Conservation (phyloP, 2,113 vertebrate species). For the Cyphomyrus discorhynchus region DNA sequence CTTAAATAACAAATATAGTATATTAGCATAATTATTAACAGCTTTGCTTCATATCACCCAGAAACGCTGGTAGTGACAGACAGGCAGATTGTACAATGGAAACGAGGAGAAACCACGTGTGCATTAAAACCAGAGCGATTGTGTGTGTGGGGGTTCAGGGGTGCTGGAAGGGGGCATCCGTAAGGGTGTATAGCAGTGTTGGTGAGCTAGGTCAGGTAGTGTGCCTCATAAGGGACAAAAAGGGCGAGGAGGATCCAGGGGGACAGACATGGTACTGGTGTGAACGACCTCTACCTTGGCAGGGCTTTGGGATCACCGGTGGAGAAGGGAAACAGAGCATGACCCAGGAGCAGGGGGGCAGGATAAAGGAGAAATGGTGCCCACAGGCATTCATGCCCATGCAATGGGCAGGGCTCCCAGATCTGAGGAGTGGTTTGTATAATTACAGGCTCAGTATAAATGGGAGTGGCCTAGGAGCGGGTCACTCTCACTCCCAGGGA, state of each 20-base stretch:
- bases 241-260: background rate
- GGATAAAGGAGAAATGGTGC: background rate
- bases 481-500: background rate
- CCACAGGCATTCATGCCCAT: background rate
- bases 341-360: background rate
- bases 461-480: background rate
- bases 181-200: background rate
- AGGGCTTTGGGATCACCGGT: background rate
- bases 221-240: background rate
- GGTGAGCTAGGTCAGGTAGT: background rate
- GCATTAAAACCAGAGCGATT: background rate
- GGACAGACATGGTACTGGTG: background rate
- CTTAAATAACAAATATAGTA: constrained; percentile 25
- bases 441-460: background rate
- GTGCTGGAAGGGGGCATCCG: background rate
- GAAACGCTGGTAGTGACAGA: background rate
- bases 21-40: constrained; percentile 22
- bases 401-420: background rate
- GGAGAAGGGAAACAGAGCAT: background rate
- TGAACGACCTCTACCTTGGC: background rate
- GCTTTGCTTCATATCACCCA: background rate
- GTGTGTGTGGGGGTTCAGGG: background rate
- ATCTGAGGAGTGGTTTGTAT: background rate
- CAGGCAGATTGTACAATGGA: constrained; percentile 11
- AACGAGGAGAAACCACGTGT: background rate